Percentiles rank a stretch among this genome's conserved stretches.
These are phyloP conservation scores for Dicycla oo DNA, from an alignment of 2,888 invertebrate species.

Conservation along the genomic window DNA sequence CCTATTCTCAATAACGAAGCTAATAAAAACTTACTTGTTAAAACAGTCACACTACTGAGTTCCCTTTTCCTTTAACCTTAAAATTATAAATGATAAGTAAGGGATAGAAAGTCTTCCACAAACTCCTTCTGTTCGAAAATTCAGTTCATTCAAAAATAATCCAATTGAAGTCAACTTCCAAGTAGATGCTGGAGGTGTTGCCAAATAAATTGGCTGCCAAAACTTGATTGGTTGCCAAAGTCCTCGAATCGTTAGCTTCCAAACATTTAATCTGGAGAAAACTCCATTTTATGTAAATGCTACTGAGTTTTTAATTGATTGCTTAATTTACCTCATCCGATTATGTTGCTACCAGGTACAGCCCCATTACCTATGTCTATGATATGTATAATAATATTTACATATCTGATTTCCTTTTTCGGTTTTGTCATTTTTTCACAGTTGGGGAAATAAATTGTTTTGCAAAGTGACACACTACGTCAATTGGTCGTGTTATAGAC, in stretches of 20 bases:
- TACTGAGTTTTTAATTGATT: not conserved
- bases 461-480: not conserved
- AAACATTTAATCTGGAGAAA: conserved; percentile 2
- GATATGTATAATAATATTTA: not conserved
- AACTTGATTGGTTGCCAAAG: conserved; percentile 19
- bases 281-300: not conserved
- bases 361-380: not conserved
- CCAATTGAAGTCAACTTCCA: conserved; percentile 7
- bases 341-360: not conserved
- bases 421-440: not conserved
- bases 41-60: not conserved
- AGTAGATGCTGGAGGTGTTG: conserved; percentile 17
- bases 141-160: conserved; percentile 21
- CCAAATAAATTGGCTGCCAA: conserved; percentile 37
- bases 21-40: not conserved
- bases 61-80: not conserved
- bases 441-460: too few species aligned
- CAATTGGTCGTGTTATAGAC: not conserved
- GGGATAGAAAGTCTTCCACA: not conserved
- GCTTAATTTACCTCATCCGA: not conserved
- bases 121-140: conserved; percentile 12
- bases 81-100: conserved; percentile 15
- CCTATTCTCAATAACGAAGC: not conserved
- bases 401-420: too few species aligned
- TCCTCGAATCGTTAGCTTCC: conserved; percentile 4